phyloP scores from a whole-genome alignment of 2,113 vertebrate genomes.

The Caranx ignobilis region DNA sequence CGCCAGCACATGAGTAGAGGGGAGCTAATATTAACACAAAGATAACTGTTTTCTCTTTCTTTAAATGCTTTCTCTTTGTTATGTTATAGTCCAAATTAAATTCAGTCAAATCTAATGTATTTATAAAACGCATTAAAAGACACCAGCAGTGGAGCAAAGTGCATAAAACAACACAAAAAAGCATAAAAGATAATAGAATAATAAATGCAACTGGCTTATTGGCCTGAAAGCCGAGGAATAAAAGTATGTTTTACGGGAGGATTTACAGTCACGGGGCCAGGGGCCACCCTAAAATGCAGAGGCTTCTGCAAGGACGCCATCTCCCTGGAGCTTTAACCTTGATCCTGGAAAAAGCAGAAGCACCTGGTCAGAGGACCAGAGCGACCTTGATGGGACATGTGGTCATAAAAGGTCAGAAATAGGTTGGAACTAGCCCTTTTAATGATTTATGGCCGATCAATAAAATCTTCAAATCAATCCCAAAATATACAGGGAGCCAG shows the following conservation, averaged over 20 bases:
- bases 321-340: neutral
- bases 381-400: neutral
- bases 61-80: neutral
- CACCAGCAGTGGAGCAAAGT: no score
- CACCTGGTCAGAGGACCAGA: neutral
- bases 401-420: neutral
- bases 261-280: neutral
- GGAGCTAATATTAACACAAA: neutral
- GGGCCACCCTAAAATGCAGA: neutral
- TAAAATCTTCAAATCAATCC: neutral
- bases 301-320: neutral
- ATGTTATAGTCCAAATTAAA: no score
- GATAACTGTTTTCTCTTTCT: neutral
- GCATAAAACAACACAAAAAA: neutral
- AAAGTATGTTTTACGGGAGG: neutral
- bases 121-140: no score
- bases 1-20: neutral
- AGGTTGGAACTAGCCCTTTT: neutral
- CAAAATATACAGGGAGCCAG: neutral
- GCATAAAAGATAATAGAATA: neutral
- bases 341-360: neutral
- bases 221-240: neutral
- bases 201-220: neutral
- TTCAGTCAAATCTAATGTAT: neutral
- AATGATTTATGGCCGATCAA: neutral